Conservation (phyloP, 2,113 vertebrate genomes). For the Hippocampus guttulatus region DNA sequence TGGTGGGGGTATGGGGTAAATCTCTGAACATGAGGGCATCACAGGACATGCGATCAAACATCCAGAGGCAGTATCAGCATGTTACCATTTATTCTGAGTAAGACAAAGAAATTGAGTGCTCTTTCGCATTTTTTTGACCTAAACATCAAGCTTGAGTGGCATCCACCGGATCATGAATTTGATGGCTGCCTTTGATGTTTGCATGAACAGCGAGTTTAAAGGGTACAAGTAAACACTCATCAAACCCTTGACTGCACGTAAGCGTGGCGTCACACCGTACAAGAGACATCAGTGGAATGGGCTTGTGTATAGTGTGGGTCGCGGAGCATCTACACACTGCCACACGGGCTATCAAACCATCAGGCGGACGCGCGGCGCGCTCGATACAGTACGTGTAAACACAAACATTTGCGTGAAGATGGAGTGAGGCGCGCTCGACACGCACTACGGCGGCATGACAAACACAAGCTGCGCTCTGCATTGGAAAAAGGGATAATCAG, state of each 20-base stretch:
- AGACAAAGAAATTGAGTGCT: not conserved
- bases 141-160: not conserved
- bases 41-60: not conserved
- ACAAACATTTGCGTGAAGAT: not conserved
- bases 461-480: not conserved
- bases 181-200: conserved; percentile 1
- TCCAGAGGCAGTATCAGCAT: not conserved
- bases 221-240: not conserved
- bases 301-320: not conserved
- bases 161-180: not conserved
- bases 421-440: not conserved
- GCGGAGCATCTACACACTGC: not conserved
- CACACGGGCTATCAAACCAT: not conserved
- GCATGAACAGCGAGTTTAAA: not conserved
- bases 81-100: not conserved
- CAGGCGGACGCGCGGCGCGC: not conserved
- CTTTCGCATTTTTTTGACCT: not conserved
- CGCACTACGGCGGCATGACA: not conserved
- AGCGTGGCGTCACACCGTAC: not conserved
- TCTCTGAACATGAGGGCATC: not conserved
- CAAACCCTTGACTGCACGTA: not conserved
- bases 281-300: conserved; percentile 1
- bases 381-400: not conserved
- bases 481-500: not conserved
- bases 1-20: not conserved